Conservation (phyloP, 2,888 invertebrate species). For the Sarcophaga variegata region DNA sequence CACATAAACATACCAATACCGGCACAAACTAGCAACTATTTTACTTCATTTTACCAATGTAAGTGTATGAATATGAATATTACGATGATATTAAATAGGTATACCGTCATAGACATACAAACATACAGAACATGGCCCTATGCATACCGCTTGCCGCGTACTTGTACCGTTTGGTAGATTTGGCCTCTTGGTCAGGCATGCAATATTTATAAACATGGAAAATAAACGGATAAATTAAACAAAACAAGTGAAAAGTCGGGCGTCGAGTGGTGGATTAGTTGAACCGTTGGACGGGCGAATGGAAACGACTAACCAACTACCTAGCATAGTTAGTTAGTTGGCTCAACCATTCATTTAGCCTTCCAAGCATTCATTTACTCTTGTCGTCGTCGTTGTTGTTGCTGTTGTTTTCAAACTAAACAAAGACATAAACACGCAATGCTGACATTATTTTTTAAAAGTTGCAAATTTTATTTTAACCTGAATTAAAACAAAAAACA, state of each 20-base stretch:
- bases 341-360: slow-evolving; percentile 35
- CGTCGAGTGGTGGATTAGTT: no score
- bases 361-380: slow-evolving; percentile 2
- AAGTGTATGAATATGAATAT: no score
- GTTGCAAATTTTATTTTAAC: slow-evolving; percentile 81
- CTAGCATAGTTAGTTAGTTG: neutral
- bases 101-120: neutral
- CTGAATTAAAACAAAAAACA: slow-evolving; percentile 72
- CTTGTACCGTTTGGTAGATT: no score
- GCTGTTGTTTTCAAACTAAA: slow-evolving; percentile 71
- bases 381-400: neutral
- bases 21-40: neutral
- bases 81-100: neutral
- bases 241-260: slow-evolving; percentile 12
- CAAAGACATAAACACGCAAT: slow-evolving; percentile 80
- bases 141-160: neutral
- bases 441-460: slow-evolving; percentile 80
- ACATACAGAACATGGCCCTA: neutral
- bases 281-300: neutral
- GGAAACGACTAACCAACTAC: no score
- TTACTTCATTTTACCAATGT: neutral
- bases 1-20: neutral
- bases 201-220: slow-evolving; percentile 45
- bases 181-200: neutral
- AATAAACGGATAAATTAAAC: slow-evolving; percentile 64